Percentiles rank a stretch among this genome's conserved stretches.
phyloP scores from a whole-genome alignment of 2,888 invertebrate genomes.

The Thera britannica region DNA sequence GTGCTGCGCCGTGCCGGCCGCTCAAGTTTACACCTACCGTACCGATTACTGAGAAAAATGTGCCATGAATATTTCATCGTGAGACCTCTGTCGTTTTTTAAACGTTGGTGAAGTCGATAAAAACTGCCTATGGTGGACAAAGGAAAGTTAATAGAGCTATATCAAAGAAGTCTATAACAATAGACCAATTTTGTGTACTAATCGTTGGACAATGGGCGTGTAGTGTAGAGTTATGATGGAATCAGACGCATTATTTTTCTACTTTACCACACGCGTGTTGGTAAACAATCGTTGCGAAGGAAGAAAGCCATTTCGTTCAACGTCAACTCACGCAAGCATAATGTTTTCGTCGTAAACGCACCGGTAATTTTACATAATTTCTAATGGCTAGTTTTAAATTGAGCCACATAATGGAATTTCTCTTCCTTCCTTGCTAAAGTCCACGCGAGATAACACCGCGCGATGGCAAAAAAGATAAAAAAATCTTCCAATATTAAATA shows the following conservation, averaged over 20 bases:
- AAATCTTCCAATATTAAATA: no score
- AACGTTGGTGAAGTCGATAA: slow-evolving; percentile 13
- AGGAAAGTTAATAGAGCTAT: slow-evolving; percentile 24
- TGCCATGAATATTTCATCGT: slow-evolving; percentile 31
- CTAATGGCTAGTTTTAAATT: slow-evolving; percentile 19
- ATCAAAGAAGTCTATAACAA: slow-evolving; percentile 32
- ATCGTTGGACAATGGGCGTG: slow-evolving; percentile 30
- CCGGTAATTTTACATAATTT: slow-evolving; percentile 22
- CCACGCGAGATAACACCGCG: no score
- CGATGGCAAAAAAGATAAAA: no score
- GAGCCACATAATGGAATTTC: slow-evolving; percentile 6
- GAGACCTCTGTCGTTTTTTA: slow-evolving; percentile 20
- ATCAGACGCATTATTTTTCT: slow-evolving; percentile 34
- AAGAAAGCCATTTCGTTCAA: slow-evolving; percentile 32
- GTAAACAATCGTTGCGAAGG: slow-evolving; percentile 34
- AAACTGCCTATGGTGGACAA: slow-evolving; percentile 23
- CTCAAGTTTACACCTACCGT: slow-evolving; percentile 34
- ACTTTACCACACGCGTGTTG: slow-evolving; percentile 34
- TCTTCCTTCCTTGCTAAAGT: slow-evolving; percentile 5
- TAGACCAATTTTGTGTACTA: slow-evolving; percentile 35
- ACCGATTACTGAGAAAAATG: slow-evolving; percentile 36
- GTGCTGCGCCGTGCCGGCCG: slow-evolving; percentile 17
- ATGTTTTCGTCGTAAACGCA: slow-evolving; percentile 26
- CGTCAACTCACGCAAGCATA: slow-evolving; percentile 36
- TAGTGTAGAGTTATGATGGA: slow-evolving; percentile 32